A percentile compares a stretch with the other conserved stretches of the same genome.
Conservation (phyloP, 2,888 invertebrate species). For the Xestia xanthographa region DNA sequence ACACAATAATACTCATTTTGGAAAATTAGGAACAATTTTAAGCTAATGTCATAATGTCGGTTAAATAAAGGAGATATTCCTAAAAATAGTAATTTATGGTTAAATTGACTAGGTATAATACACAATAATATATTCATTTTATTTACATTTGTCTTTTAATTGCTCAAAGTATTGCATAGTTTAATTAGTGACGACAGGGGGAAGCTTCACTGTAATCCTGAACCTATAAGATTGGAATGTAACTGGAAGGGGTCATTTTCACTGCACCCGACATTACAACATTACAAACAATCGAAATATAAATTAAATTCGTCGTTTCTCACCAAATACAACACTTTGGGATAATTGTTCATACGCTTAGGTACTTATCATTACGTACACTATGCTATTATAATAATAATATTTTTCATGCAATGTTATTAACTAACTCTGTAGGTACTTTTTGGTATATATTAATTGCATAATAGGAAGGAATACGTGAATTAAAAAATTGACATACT, state of each 20-base stretch:
- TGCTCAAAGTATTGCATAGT: conserved; percentile 51
- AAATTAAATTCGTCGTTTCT: conserved; percentile 67
- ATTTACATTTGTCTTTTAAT: conserved; percentile 50
- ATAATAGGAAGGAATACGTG: conserved; percentile 88
- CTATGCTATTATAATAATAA: conserved; percentile 69
- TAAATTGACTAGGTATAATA: conserved; percentile 37
- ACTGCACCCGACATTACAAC: conserved; percentile 58
- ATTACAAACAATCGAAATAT: conserved; percentile 53
- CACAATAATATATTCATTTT: conserved; percentile 36
- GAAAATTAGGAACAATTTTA: conserved; percentile 63
- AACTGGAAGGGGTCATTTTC: neutral
- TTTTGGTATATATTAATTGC: conserved; percentile 86
- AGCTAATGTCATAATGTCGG: conserved; percentile 56
- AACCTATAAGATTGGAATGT: conserved; percentile 1
- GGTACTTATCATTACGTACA: conserved; percentile 63
- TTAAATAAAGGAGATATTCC: conserved; percentile 24
- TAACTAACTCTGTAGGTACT: conserved; percentile 83
- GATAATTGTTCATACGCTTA: conserved; percentile 60
- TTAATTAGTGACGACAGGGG: conserved; percentile 48
- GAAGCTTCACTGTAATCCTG: conserved; percentile 10
- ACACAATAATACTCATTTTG: conserved; percentile 56
- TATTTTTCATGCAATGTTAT: conserved; percentile 82
- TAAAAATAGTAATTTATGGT: conserved; percentile 3
- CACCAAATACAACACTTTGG: conserved; percentile 63
- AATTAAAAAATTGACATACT: conserved; percentile 87